A percentile compares a stretch with the other conserved stretches of the same genome.
Evolutionary conservation across 2,797 vertebrate species (phyloP).

Genomic region (Sebastes kiyomatsui): DNA sequence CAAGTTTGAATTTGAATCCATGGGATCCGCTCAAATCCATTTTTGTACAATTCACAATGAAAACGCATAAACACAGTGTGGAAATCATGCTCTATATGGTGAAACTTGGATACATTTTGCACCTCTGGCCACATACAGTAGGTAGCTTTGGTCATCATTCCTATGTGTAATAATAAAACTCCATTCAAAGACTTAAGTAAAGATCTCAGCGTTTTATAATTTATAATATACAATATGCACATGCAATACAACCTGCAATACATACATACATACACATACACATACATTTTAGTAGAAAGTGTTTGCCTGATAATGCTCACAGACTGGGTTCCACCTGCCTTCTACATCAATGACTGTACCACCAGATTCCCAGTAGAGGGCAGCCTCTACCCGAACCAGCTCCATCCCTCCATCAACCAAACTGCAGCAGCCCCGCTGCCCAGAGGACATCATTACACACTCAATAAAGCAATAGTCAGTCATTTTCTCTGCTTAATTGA

Average conservation of each 20-base stretch:
- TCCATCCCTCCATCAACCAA: background rate
- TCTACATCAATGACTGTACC: background rate
- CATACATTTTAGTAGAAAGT: background rate
- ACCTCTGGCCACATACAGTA: background rate
- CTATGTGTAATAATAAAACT: background rate
- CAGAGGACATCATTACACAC: slow-evolving; percentile 76
- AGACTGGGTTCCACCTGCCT: background rate
- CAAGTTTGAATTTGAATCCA: background rate
- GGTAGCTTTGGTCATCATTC: background rate
- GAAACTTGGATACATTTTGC: background rate
- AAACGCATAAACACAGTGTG: background rate
- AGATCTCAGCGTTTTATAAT: background rate
- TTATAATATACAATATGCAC: no score
- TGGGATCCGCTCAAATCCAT: background rate
- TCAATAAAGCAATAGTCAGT: slow-evolving; percentile 81
- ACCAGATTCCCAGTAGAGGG: slow-evolving; percentile 60
- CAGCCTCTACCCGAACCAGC: slow-evolving; percentile 35
- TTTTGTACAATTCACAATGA: background rate
- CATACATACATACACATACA: no score
- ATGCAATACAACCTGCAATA: no score
- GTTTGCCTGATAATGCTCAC: background rate
- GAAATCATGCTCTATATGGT: background rate
- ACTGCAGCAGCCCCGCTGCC: slow-evolving; percentile 51
- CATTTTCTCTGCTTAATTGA: slow-evolving; percentile 81
- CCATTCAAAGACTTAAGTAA: background rate